phyloP scores from a whole-genome alignment of 2,888 invertebrate genomes.

The Eupithecia exiguata region DNA sequence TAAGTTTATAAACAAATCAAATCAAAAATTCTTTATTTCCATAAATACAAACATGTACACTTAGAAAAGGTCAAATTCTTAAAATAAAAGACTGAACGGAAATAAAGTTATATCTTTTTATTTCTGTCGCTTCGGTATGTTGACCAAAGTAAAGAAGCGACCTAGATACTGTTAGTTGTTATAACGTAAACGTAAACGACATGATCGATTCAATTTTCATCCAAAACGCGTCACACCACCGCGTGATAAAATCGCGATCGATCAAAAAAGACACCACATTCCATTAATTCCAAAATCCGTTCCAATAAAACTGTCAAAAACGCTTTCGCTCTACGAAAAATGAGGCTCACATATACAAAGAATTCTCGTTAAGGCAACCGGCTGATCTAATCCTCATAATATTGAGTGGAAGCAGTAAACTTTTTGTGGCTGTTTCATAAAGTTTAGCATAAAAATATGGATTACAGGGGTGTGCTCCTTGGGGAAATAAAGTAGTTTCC shows the following conservation, averaged over 20 bases:
- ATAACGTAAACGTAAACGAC: too few relatives aligned
- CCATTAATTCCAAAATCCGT: conserved; percentile 1
- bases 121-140: too few relatives aligned
- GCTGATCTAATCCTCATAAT: conserved; percentile 7
- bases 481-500: conserved; percentile 17
- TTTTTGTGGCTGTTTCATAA: conserved; percentile 12
- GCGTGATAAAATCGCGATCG: neutral
- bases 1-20: too few relatives aligned
- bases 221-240: neutral
- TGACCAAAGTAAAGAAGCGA: too few relatives aligned
- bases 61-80: too few relatives aligned
- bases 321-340: neutral
- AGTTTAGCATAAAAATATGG: conserved; percentile 19
- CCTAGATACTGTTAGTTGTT: too few relatives aligned
- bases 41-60: too few relatives aligned
- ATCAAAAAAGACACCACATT: neutral
- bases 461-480: conserved; percentile 2
- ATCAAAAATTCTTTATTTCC: too few relatives aligned
- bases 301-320: conserved; percentile 6
- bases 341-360: neutral
- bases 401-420: conserved; percentile 16
- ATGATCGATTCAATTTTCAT: neutral
- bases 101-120: too few relatives aligned
- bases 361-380: neutral
- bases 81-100: too few relatives aligned